Evolutionary conservation across 2,888 invertebrate genomes (phyloP), one percentile per base, ranked within the genome.

Genomic region (Lasioglossum oenotherae): DNA sequence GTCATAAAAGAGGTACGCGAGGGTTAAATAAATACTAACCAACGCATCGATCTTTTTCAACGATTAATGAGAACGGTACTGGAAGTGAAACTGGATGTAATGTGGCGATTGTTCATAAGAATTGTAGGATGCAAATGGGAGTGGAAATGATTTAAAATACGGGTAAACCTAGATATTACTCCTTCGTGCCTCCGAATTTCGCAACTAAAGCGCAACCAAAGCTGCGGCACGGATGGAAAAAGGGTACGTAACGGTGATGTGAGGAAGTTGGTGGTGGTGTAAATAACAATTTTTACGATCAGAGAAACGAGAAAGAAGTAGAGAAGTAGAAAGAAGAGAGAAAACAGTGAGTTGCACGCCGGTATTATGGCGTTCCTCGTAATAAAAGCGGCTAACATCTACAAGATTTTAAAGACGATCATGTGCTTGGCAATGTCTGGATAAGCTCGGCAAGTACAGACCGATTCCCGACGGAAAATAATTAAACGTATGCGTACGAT

Each of bases 181-280:
- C 83, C 80, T 80, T 86, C 83, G 90, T 88, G 85, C 84, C 90
- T 90, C 84, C 64, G 81, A 86, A 82, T 90, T 89, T 92, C 92
- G 93, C 93, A 92, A 92, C 91, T 94, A 92, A 94, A 94, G 94
- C 94, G 92, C 92, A 90, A 92, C 93, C 93, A 72, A 93, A 94
- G 94, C 94, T 86, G 89, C 91, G 92, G 90, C 89, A 77, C 41
- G 80, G 44, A 49, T n/a, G 60, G n/a, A 41, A 46, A 53, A 46
- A 64, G 19, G 27, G 41, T 53, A 69, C 14, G 41, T 64, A 69
- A 69, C 14, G 12, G 60, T 38, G 64, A 69, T n/a, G 31, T 10
- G 49, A 31, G 31, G 64, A 60, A 14, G 23, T 31, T 57, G n/a
- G 57, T 23, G 53, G n/a, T 57, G 64, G 41, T 41, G 38, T 69